Evolutionary conservation across 2,888 invertebrate genomes (phyloP).

Genomic region (Vanessa cardui): DNA sequence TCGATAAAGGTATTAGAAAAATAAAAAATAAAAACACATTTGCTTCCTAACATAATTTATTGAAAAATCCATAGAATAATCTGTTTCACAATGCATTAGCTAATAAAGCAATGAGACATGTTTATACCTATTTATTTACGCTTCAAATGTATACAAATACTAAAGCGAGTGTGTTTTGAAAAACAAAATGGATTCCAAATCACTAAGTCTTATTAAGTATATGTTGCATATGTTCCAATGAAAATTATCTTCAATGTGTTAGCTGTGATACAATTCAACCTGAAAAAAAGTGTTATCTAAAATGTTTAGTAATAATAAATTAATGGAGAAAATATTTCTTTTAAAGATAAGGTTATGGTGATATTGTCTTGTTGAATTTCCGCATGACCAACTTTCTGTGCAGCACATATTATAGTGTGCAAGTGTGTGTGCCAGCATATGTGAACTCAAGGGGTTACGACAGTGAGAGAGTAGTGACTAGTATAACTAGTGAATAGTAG

Average conservation of each 20-base stretch:
- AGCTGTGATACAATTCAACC: conserved; percentile 54
- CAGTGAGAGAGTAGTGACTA: no score
- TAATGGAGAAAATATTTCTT: no score
- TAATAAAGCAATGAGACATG: conserved; percentile 14
- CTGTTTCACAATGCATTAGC: conserved; percentile 40
- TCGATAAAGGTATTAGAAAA: no score
- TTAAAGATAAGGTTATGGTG: no score
- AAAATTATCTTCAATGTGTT: conserved; percentile 4
- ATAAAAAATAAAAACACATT: conserved; percentile 22
- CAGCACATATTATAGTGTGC: no score
- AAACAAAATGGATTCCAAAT: conserved; percentile 1
- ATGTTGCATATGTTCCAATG: background rate
- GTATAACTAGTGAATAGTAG: no score
- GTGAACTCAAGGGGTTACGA: no score
- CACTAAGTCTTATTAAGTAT: background rate
- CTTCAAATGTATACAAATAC: conserved; percentile 4
- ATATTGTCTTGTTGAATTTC: no score
- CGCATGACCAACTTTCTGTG: no score
- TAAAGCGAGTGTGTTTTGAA: conserved; percentile 11
- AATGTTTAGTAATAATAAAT: background rate
- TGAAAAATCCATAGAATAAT: conserved; percentile 65
- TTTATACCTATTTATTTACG: background rate
- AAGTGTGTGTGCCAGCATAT: no score
- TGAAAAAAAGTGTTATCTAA: conserved; percentile 45
- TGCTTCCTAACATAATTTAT: conserved; percentile 35